Percentiles rank a stretch among this genome's conserved stretches.
These are phyloP conservation scores for Dryobates pubescens DNA, from an alignment of 2,797 vertebrate species.

Conservation along the genomic window DNA sequence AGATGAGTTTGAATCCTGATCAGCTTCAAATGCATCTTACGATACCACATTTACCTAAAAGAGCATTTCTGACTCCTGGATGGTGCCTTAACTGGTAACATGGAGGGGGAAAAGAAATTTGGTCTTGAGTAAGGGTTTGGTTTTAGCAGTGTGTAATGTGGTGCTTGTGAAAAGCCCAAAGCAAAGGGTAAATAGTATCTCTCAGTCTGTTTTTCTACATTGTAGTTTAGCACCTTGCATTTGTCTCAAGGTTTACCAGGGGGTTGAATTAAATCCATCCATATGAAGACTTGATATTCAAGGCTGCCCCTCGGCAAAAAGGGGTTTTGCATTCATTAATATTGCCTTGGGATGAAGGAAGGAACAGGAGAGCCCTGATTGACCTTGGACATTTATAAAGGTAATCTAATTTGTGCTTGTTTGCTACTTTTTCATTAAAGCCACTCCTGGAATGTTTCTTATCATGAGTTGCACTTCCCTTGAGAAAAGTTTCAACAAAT, in stretches of 20 bases:
- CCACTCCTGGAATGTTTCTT: slow-evolving; percentile 63
- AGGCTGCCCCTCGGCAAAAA: slow-evolving; percentile 27
- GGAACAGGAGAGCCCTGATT: slow-evolving; percentile 53
- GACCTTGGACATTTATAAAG: slow-evolving; percentile 68
- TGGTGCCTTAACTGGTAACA: neutral
- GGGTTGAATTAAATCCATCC: slow-evolving; percentile 42
- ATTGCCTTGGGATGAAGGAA: slow-evolving; percentile 63
- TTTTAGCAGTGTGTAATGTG: neutral
- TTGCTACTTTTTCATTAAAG: slow-evolving; percentile 73
- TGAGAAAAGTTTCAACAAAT: slow-evolving; percentile 60
- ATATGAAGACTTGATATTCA: slow-evolving; percentile 55
- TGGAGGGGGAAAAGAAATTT: neutral
- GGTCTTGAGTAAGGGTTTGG: neutral
- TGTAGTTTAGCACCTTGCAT: neutral
- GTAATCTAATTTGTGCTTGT: slow-evolving; percentile 70
- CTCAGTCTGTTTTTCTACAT: neutral
- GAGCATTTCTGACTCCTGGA: neutral
- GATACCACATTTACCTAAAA: neutral
- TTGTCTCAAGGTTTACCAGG: slow-evolving; percentile 29
- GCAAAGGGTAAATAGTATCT: neutral
- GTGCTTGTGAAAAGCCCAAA: neutral
- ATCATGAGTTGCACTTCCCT: slow-evolving; percentile 40
- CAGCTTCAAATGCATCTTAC: neutral
- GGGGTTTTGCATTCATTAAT: slow-evolving; percentile 69
- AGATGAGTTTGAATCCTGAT: neutral